Base-by-base conservation (phyloP, 2,113 vertebrate genomes). In the Athene noctua region DNA sequence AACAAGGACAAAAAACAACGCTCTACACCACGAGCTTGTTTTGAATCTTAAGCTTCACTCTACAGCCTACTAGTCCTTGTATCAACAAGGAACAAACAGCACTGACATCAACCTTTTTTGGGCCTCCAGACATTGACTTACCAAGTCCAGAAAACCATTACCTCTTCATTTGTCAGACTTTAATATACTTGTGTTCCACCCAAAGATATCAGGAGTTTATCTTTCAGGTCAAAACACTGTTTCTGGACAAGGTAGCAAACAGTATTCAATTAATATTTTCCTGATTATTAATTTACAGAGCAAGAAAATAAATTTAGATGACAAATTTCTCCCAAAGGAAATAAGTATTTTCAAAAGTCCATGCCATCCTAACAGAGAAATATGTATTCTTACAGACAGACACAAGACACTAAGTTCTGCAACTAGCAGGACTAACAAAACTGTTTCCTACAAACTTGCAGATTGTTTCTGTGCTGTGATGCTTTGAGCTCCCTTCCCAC, bases 1-100 rank as follows among this genome's bases (percentile, higher is more conserved):
- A 40, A 40, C 7, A 72, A 80, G 29, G 44, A 73, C 22, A 83
- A 89, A 80, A 83, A 4, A 1, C 32, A 86, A 6, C 5, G 40
- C 34, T 73, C 54, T 89, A 0, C 8, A 17, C 29, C 2, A 1
- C 0, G 1, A 80, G 13, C 2, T 9, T 32, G 51, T 57, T 52
- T 63, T 36, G 3, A 61, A 46, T 32, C n/a, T 68, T 52, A 68
- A 19, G 20, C 22, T 61, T 86, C 25, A 29, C 72, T 46, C 54
- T 42, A 40, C 7, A 68, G 30, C 23, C 34, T 26, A 57, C 18
- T 49, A 73, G 38, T 38, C 44, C 1, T 19, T 66, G 9, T 32
- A 38, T 52, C 38, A 81, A 36, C 26, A 11, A 87, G 30, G 15
- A 81, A 44, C 15, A 90, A 88, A 52, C 13, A 1, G 59, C 36